Evolutionary conservation across 2,113 vertebrate genomes (phyloP), one percentile per base, ranked within the genome.

Genomic region (Parotia lawesii): DNA sequence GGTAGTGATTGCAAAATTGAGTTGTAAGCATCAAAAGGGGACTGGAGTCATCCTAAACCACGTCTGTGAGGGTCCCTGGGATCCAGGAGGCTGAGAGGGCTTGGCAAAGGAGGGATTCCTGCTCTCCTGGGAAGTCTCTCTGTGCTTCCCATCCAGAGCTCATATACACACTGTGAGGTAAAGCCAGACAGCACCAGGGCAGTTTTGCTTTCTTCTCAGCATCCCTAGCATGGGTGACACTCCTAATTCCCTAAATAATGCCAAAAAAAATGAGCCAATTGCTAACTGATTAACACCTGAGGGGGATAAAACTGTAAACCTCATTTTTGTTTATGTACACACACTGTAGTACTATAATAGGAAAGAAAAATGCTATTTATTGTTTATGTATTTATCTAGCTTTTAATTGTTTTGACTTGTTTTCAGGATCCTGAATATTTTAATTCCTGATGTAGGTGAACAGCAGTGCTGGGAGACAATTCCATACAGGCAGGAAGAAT

Each of bases 1-100:
- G 79, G 4, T 3, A 79, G 38, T 12, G 40, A 35, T 27, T 47
- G 79, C 84, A n/a, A 50, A 85, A 93, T 47, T 42, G 54, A 82
- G 82, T 28, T 66, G 51, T 45, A 8, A n/a, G 84, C 83, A 89
- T 95, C 93, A 95, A 93, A 89, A 92, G 88, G 71, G 85, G 85
- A 12, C 24, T 13, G 53, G 60, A 78, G 89, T 45, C 58, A 48
- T 72, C 85, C 78, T 45, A 11, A 24, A 48, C 21, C 47, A 3
- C 5, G 10, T 47, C 74, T 66, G 2, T 17, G 72, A 48, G 77
- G 15, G 66, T 69, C 48, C 70, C 53, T 66, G 58, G 45, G 72
- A 9, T 50, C 29, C 92, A 29, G 42, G 65, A 22, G 56, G 53
- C 25, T 19, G 77, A 51, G 56, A 48, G 37, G n/a, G 38, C 33